Evolutionary conservation across 2,113 vertebrate genomes (phyloP).

Genomic region (Pteropus alecto): DNA sequence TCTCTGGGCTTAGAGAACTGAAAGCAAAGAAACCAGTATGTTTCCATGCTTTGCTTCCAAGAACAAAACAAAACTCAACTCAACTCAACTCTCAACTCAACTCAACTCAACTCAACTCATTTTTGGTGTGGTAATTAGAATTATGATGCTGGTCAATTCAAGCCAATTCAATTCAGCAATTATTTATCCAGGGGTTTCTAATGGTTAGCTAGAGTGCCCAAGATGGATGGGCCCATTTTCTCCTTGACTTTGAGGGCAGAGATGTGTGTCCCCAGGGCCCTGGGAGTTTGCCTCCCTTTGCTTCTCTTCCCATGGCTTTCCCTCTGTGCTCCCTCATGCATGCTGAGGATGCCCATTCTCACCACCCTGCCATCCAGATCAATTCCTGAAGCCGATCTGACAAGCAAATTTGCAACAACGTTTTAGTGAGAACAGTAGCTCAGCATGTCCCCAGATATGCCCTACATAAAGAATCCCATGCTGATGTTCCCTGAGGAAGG

Average conservation of each 20-base stretch:
- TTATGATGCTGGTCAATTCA: not conserved
- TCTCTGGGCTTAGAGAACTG: not conserved
- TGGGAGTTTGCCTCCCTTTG: not conserved
- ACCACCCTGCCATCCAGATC: not conserved
- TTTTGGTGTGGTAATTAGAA: not conserved
- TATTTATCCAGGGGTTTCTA: not conserved
- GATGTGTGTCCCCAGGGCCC: not conserved
- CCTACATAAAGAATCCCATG: not conserved
- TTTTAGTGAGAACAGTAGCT: not conserved
- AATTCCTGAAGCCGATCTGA: not conserved
- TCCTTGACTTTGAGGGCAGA: not conserved
- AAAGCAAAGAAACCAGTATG: not conserved
- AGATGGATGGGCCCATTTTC: not conserved
- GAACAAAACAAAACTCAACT: not conserved
- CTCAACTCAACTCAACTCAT: not conserved
- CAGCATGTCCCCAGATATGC: rapidly evolving
- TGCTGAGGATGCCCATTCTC: not conserved
- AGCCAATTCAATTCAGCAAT: not conserved
- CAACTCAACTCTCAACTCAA: too few relatives aligned
- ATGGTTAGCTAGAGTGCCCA: too few relatives aligned
- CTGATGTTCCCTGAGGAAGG: not conserved
- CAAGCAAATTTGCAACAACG: not conserved
- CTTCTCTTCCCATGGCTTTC: rapidly evolving
- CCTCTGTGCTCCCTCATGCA: too few relatives aligned
- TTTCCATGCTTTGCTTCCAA: not conserved